Evolutionary conservation across 2,888 invertebrate genomes (phyloP), one percentile per base, ranked within the genome.

Genomic region (Hymenopus coronatus): DNA sequence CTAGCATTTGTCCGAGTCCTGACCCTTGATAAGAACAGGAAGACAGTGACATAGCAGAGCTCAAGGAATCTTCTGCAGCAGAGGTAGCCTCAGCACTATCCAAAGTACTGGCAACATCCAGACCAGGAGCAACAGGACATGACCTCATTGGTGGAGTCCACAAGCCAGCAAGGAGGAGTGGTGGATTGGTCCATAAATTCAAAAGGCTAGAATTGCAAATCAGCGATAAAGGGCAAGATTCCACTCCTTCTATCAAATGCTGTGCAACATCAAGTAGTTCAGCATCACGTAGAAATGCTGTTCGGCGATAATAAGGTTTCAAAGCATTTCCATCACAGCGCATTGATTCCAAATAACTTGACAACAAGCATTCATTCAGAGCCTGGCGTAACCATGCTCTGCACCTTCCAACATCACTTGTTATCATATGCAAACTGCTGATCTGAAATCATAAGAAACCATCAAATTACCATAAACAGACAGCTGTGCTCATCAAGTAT

Each of bases 301-400:
- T 94, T 83, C 95, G 95, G 90, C 96, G 96, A 92, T 99, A 99
- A 92, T 97, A 98, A 9, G 97, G 96, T 92, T 96, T 96, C 8
- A 98, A 93, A 0, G 97, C 96, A 27, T 96, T 96, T 91, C 96
- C 95, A 91, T 98, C 97, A 91, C 96, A 96, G 3, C 96, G 94
- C 92, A 99, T 96, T 6, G 97, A 96, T 89, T 96, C 95, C 91
- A 99, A 94, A 92, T 99, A 99, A 40, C 98, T 98, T 3, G 97
- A 96, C 84, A 98, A 94, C 6, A 98, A 93, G 15, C 97, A 97
- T 92, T 99, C 98, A 92, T 98, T 99, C 2, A 99, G 93, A 0
- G 98, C 97, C 88, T 98, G 94, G 9, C 99, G 95, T 54, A 99
- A 95, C 98, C 98, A 99, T 6, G 98, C 97, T 91, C 99, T 94